Conservation (phyloP, 2,797 vertebrate genomes). For the Hephaestus fuliginosus region DNA sequence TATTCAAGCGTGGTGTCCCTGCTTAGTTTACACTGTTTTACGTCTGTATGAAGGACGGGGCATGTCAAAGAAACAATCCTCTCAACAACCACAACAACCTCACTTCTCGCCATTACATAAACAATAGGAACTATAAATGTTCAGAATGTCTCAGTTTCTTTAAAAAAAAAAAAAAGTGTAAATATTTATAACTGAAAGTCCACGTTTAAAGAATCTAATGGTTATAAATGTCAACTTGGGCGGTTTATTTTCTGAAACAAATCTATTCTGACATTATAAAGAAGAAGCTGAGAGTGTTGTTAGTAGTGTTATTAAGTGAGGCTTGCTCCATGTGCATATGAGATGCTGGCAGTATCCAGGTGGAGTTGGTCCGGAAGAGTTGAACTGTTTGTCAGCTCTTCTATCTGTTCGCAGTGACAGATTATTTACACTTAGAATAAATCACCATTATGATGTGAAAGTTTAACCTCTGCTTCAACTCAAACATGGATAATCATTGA, state of each 20-base stretch:
- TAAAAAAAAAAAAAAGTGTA: constrained; percentile 41
- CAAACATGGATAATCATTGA: not conserved
- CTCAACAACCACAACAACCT: constrained; percentile 67
- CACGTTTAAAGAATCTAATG: constrained; percentile 35
- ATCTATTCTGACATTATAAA: constrained; percentile 15
- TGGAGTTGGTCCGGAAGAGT: not conserved
- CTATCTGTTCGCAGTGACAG: no score
- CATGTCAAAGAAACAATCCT: constrained; percentile 33
- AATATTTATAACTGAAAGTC: constrained; percentile 46
- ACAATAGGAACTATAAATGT: constrained; percentile 31
- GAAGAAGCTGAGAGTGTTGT: not conserved
- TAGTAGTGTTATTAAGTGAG: constrained; percentile 16
- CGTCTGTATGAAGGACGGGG: constrained; percentile 17
- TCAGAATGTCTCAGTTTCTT: constrained; percentile 27
- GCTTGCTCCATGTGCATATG: not conserved
- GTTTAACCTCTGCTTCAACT: not conserved
- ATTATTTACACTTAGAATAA: not conserved
- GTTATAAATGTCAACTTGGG: constrained; percentile 30
- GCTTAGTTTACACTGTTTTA: constrained; percentile 7
- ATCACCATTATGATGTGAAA: no score
- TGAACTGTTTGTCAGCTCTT: not conserved
- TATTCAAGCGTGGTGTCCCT: constrained; percentile 3
- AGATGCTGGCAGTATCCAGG: not conserved
- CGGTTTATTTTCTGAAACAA: constrained; percentile 47
- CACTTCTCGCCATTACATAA: constrained; percentile 38